A percentile compares a stretch with the other conserved stretches of the same genome.
Conservation (phyloP, 2,113 vertebrate species). For the Bettongia penicillata region DNA sequence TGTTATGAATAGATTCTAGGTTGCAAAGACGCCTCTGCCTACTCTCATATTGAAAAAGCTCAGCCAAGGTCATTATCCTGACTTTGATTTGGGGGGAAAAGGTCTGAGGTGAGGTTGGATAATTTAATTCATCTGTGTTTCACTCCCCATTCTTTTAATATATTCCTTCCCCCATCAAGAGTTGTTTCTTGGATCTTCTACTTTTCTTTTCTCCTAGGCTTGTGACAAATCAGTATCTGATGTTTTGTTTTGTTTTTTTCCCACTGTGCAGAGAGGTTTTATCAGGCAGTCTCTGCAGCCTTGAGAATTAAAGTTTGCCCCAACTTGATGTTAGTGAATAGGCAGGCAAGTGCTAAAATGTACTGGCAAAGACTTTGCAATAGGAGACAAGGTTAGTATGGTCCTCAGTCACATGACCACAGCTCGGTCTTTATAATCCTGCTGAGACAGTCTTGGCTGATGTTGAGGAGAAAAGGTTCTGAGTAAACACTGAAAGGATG, state of each 20-base stretch:
- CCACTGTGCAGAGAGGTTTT: neutral
- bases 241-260: neutral
- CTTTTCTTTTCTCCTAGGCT: neutral
- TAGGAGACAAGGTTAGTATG: neutral
- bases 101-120: neutral
- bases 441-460: neutral
- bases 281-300: neutral
- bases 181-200: neutral
- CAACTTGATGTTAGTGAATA: neutral
- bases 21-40: neutral
- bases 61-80: neutral
- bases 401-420: neutral
- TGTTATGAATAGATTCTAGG: neutral
- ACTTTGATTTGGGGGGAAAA: neutral
- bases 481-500: neutral
- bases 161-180: neutral
- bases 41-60: neutral
- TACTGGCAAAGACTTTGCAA: neutral
- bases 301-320: neutral
- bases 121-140: neutral
- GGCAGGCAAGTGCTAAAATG: neutral
- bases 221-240: neutral
- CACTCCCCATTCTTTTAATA: neutral
- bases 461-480: neutral
- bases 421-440: neutral